Base-by-base conservation (phyloP, 2,888 invertebrate species). In the Lycia hirtaria region DNA sequence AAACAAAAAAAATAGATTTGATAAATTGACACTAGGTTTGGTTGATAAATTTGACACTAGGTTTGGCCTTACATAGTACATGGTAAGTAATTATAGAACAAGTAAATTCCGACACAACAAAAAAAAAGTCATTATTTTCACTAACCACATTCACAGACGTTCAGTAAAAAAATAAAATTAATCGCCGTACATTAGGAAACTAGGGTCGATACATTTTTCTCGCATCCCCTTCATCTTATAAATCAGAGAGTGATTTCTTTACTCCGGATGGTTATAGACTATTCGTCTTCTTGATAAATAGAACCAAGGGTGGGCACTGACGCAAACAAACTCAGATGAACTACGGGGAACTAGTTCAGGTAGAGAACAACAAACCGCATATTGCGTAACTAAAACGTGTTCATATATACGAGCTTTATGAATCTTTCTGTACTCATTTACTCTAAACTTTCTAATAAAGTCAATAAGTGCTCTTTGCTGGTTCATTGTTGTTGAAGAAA, bases 241-340 rank as follows among this genome's bases (percentile, higher is more conserved):
- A 61, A 63, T 62, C 61, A 60, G 59, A 63, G 56, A 52, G 56
- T 60, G 58, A 63, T 63, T 62, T 60, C 64, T 55, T 60, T 62
- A 60, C 52, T 55, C 54, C 58, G 51, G 56, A 58, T 60, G 54
- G 54, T 54, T 65, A 63, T 60, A 57, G 52, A 52, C 56, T 61
- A 57, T 62, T 51, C 47, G 56, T 65, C 62, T 65, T 62, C 47
- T 10, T 65, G 60, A 62, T 60, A 52, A 65, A 62, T 65, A 60
- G 58, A 55, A 32, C 17, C 26, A 14, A 51, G 65, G 56, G 58
- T 53, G 48, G 52, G 52, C 56, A 49, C 33, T 56, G 60, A 62
- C 54, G 52, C 32, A 56, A 62, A 56, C 60, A 52, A 60, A 59
- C 47, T 54, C 45, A 20, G 22, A 40, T 51, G 37, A 53, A 43